Percentiles rank a stretch among this genome's conserved stretches.
These are phyloP conservation scores for Haliclona indistincta DNA, from an alignment of 37 sponge, comb jelly and placozoan genomes.

Conservation along the genomic window DNA sequence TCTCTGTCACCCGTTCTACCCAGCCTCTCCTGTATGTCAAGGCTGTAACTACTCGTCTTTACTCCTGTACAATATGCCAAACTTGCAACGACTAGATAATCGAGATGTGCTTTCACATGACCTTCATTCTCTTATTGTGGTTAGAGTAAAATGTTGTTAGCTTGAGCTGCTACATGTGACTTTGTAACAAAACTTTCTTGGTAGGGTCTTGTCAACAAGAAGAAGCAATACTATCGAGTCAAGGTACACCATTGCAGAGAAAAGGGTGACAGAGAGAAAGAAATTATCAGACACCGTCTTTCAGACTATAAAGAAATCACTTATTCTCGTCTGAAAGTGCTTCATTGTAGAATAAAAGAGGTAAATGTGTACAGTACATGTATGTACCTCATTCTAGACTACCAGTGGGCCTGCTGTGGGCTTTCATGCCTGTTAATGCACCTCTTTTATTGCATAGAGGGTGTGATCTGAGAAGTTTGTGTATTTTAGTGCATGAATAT, in stretches of 20 bases:
- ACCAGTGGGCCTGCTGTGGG: too few species aligned
- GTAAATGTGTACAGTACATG: too few species aligned
- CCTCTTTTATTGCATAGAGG: too few species aligned
- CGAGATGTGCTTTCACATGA: conserved; percentile 51
- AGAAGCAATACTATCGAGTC: conserved; percentile 83
- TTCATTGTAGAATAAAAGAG: conserved; percentile 21
- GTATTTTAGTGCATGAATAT: too few species aligned
- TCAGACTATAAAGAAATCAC: not conserved
- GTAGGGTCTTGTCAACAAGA: conserved; percentile 68
- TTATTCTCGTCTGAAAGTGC: conserved; percentile 12
- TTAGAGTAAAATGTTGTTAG: conserved; percentile 8
- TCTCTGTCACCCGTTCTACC: conserved; percentile 77
- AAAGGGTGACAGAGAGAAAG: not conserved
- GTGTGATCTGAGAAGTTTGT: too few species aligned
- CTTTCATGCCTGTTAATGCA: too few species aligned
- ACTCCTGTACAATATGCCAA: conserved; percentile 81
- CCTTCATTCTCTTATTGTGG: conserved; percentile 58
- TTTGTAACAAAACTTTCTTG: not conserved
- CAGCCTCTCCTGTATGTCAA: conserved; percentile 68
- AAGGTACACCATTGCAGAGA: conserved; percentile 43
- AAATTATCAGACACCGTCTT: conserved; percentile 20
- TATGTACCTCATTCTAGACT: too few species aligned
- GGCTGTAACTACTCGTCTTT: conserved; percentile 90
- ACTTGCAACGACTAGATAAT: conserved; percentile 61
- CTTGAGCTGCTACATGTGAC: too few species aligned